These are phyloP conservation scores for Hyles lineata DNA, from an alignment of 2,888 invertebrate genomes.

Conservation along the genomic window DNA sequence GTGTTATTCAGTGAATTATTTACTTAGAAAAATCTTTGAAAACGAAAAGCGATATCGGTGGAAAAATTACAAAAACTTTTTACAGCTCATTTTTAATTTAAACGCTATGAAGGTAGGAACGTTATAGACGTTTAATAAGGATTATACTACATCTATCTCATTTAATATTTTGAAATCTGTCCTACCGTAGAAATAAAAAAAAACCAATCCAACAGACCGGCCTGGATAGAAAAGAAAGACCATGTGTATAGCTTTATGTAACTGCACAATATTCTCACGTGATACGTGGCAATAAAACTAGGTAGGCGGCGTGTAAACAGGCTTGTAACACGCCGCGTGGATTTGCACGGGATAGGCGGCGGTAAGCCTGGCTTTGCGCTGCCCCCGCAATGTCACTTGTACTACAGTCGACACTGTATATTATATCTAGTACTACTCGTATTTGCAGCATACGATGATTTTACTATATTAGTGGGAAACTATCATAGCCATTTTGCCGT, in stretches of 20 bases:
- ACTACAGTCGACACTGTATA: not conserved
- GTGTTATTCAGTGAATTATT: no score
- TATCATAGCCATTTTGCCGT: no score
- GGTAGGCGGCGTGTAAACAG: conserved; percentile 28
- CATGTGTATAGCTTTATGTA: not conserved
- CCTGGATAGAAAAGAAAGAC: not conserved
- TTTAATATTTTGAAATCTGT: no score
- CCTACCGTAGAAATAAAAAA: not conserved
- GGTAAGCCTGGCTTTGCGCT: conserved; percentile 37
- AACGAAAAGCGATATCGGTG: no score
- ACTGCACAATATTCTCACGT: not conserved
- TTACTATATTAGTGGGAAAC: not conserved
- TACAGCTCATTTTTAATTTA: no score
- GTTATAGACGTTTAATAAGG: no score
- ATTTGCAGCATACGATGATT: not conserved
- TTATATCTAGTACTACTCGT: no score
- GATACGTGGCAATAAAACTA: conserved; percentile 18
- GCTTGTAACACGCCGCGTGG: conserved; percentile 26
- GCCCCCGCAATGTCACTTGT: conserved; percentile 1
- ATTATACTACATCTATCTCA: no score
- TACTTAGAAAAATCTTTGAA: no score
- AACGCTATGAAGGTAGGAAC: no score
- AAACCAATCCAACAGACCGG: no score
- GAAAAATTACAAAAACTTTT: no score
- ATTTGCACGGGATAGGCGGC: conserved; percentile 31